Evolutionary conservation across 1,140 invertebrate genomes (phyloP).

Genomic region (Zaprionus gabonicus): DNA sequence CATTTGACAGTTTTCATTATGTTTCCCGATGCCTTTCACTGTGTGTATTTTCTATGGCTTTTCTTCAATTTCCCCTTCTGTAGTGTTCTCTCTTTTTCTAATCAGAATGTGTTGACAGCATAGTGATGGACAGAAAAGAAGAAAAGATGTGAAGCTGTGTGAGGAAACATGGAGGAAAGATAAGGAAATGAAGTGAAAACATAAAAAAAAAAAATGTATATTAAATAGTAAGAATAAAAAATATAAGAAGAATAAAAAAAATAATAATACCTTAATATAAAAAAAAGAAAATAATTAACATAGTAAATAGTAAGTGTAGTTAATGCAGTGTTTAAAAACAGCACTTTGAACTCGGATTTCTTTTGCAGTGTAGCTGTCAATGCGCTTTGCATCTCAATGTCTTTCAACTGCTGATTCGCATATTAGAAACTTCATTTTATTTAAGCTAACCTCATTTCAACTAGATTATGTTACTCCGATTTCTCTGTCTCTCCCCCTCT

Average conservation of each 20-base stretch:
- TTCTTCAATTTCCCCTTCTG: neutral
- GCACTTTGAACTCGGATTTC: neutral
- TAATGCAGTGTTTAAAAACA: neutral
- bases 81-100: slow-evolving; percentile 2
- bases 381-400: neutral
- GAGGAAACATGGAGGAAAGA: neutral
- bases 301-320: neutral
- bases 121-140: neutral
- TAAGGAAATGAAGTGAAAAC: neutral
- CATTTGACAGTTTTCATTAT: slow-evolving; percentile 48
- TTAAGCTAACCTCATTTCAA: slow-evolving; percentile 33
- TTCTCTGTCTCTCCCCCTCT: neutral
- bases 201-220: neutral
- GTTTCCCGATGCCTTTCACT: neutral
- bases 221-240: no score
- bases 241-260: neutral
- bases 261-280: neutral
- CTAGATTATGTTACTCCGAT: slow-evolving; percentile 26
- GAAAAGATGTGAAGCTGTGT: neutral
- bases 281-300: neutral
- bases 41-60: neutral
- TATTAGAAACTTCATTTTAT: slow-evolving; percentile 63
- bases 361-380: neutral
- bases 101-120: slow-evolving; percentile 14
- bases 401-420: slow-evolving; percentile 26